Percentiles rank a stretch among this genome's conserved stretches.
Conservation (phyloP, 2,888 invertebrate genomes). For the Pollenia labialis region DNA sequence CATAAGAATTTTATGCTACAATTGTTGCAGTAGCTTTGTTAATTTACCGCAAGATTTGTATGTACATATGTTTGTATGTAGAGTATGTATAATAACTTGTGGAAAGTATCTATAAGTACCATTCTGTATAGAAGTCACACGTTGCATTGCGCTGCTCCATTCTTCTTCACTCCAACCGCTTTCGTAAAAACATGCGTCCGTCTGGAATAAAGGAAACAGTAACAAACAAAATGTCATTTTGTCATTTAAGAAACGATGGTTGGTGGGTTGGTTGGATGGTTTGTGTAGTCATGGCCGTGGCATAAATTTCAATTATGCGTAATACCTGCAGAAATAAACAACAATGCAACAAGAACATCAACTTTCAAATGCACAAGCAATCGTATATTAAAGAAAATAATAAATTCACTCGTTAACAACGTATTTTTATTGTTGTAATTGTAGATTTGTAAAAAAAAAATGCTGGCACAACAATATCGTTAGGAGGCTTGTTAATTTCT, state of each 20-base stretch:
- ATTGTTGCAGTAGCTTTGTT: conserved; percentile 54
- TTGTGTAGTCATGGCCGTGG: conserved; percentile 36
- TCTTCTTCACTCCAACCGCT: not conserved
- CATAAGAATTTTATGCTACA: conserved; percentile 56
- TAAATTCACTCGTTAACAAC: conserved; percentile 36
- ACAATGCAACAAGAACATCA: conserved; percentile 11
- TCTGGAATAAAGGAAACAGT: conserved; percentile 19
- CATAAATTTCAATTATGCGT: conserved; percentile 70
- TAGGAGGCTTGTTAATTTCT: conserved; percentile 45
- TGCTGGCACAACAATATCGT: conserved; percentile 44
- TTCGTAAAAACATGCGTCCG: not conserved
- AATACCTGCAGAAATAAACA: conserved; percentile 63
- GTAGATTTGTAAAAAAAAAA: not conserved
- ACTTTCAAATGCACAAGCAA: not conserved
- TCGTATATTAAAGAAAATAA: not conserved
- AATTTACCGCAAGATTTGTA: not conserved
- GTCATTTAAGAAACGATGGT: conserved; percentile 27
- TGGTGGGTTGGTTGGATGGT: conserved; percentile 39
- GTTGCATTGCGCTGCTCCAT: not conserved
- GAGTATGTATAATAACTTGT: not conserved
- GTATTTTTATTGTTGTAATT: conserved; percentile 14
- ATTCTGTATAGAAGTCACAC: conserved; percentile 1
- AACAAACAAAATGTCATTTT: conserved; percentile 15
- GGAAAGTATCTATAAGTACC: conserved; percentile 2
- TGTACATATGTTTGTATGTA: too few relatives aligned